Percentiles rank a stretch among this genome's conserved stretches.
Conservation (phyloP, 2,797 vertebrate genomes). For the Phalanger gymnotis region DNA sequence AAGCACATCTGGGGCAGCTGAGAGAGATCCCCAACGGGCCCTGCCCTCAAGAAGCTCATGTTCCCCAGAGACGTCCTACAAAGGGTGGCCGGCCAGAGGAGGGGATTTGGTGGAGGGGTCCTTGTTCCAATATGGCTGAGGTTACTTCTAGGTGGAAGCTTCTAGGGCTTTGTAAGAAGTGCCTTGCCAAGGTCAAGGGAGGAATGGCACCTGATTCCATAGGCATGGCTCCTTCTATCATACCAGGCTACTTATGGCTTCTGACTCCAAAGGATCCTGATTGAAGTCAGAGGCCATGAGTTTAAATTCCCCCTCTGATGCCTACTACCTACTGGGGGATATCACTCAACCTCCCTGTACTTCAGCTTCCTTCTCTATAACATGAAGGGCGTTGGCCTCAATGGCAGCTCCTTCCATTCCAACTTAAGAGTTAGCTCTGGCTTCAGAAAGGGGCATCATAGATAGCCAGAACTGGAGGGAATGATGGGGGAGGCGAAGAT, state of each 20-base stretch:
- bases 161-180: rapidly evolving
- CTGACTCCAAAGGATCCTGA: too few species aligned
- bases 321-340: not conserved
- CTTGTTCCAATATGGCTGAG: not conserved
- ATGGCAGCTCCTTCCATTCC: not conserved
- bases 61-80: not conserved
- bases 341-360: not conserved
- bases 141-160: not conserved
- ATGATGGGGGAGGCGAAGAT: not conserved
- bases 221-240: not conserved
- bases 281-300: not conserved
- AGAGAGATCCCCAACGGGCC: not conserved
- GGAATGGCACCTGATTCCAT: not conserved
- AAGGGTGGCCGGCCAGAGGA: not conserved
- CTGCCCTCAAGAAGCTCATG: not conserved
- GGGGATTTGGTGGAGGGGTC: not conserved
- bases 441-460: not conserved
- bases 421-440: not conserved
- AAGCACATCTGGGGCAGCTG: not conserved
- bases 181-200: not conserved
- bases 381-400: not conserved
- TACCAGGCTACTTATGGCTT: not conserved
- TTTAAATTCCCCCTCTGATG: not conserved
- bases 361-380: not conserved
- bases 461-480: not conserved